A percentile compares a stretch with the other conserved stretches of the same genome.
Evolutionary conservation across 2,888 invertebrate genomes (phyloP).

Genomic region (Eulithis prunata): DNA sequence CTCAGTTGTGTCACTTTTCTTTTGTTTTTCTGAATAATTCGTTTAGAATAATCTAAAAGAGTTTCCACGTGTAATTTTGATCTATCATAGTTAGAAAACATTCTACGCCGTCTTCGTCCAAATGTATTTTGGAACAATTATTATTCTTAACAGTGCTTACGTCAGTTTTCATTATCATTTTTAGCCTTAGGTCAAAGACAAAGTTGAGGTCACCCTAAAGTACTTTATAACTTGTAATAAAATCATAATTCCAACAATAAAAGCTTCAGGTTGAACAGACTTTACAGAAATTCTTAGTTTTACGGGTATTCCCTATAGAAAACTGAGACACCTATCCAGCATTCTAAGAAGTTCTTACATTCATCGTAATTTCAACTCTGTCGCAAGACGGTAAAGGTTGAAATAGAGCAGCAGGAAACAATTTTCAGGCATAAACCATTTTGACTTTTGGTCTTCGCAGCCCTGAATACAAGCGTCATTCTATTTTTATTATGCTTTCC

Average conservation of each 20-base stretch:
- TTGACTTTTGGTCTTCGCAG: slow-evolving; percentile 28
- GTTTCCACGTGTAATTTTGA: too few species aligned
- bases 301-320: slow-evolving; percentile 18
- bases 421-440: slow-evolving; percentile 34
- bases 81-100: too few species aligned
- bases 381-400: slow-evolving; percentile 7
- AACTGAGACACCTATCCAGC: slow-evolving; percentile 23
- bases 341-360: slow-evolving; percentile 18
- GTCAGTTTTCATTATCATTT: too few species aligned
- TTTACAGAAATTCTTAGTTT: slow-evolving; percentile 28
- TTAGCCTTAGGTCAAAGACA: too few species aligned
- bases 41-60: too few species aligned
- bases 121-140: too few species aligned
- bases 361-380: slow-evolving; percentile 7
- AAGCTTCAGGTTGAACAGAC: slow-evolving; percentile 8
- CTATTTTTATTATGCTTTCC: slow-evolving; percentile 30
- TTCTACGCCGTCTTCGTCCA: too few species aligned
- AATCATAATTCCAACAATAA: slow-evolving; percentile 5
- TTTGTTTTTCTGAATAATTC: too few species aligned
- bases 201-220: background rate
- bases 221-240: background rate
- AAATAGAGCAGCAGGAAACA: slow-evolving; percentile 7
- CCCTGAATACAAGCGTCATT: slow-evolving; percentile 25
- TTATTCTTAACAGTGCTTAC: too few species aligned
- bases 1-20: too few species aligned